Evolutionary conservation across 2,113 vertebrate species (phyloP), one percentile per base, ranked within the genome.

Genomic region (Ahaetulla prasina): DNA sequence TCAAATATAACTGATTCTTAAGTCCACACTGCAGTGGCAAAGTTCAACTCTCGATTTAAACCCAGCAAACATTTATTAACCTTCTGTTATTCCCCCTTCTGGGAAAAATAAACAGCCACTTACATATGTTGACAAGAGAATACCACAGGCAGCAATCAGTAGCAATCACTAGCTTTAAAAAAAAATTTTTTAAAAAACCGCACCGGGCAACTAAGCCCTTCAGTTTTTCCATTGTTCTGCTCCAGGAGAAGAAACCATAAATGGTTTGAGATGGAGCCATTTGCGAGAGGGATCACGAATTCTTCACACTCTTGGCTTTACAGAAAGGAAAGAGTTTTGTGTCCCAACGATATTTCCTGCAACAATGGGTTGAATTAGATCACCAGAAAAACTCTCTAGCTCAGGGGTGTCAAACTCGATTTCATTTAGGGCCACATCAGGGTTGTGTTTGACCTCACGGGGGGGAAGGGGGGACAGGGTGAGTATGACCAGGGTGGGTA

Each of bases 11-110:
- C 27, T 9, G 4, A 68, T 2, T 74, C 30, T 49, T 3, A 10
- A 85, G 52, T 87, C 53, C 25, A 9, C 1, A 85, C 87, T 0
- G 0, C 35, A 85, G 50, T 35, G 3, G 89, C 0, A 16, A 39
- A 45, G 39, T 86, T 1, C 53, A 63, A 0, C 20, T 43, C 54
- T 63, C 68, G 20, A 23, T 90, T 84, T 90, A 85, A 91, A 93
- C 20, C 4, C 88, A 93, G 93, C 3, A 23, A 94, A 50, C 39
- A n/a, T 68, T 92, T 90, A n/a, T 50, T 92, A 22, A 11, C 91
- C 47, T 0, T 0, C 3, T 43, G 35, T 20, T 16, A 9, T 52
- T 84, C 84, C 87, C 53, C 90, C n/a, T 93, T 91, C 89, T 54
- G 60, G 27, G 27, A 63, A 30, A 63, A 63, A 12, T 63, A 63